Base-by-base conservation (phyloP, 1,140 invertebrate species). In the Metopolophium dirhodum region DNA sequence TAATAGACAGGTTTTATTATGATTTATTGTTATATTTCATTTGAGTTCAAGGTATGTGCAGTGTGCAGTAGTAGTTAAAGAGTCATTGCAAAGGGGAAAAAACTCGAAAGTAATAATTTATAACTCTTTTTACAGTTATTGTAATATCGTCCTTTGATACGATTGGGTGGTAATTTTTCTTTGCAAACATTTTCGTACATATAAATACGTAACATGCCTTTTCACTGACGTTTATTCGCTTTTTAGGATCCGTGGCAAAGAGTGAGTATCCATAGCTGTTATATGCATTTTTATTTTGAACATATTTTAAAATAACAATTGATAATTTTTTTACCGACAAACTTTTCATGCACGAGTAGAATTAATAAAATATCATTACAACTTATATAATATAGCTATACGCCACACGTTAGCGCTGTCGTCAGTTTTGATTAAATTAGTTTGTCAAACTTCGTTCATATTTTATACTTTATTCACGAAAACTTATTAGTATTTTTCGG, bases 361-460 rank as follows among this genome's bases (percentile, higher is more conserved):
- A 89, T 89, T 89, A 37, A 89, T 89, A 88, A 51, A 88, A 49
- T 89, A 89, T 89, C 22, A 54, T 89, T 89, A 54, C 83, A 49
- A 54, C 18, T 9, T 87, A 87, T 35, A 37, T 23, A 83, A 0
- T 37, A 82, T 7, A 82, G 49, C 49, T 23, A 54, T 54, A 54
- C 22, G 20, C 35, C 77, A 37, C 35, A 26, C 35, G 85, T 89
- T 54, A 54, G 49, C 3, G n/a, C n/a, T 89, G 49, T 89, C 87
- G 20, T 22, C 18, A 54, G 87, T 89, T 89, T 89, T 54, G 47
- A 89, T 89, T 89, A 89, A 89, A 89, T 89, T 89, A 89, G 87
- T 89, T 89, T 89, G n/a, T 49, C 9, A 89, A 89, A 89, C 87
- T 89, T 54, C 22, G n/a, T 54, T 54, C 49, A 54, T 88, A 49